Evolutionary conservation across 2,113 vertebrate genomes (phyloP).

Genomic region (Anas platyrhynchos): DNA sequence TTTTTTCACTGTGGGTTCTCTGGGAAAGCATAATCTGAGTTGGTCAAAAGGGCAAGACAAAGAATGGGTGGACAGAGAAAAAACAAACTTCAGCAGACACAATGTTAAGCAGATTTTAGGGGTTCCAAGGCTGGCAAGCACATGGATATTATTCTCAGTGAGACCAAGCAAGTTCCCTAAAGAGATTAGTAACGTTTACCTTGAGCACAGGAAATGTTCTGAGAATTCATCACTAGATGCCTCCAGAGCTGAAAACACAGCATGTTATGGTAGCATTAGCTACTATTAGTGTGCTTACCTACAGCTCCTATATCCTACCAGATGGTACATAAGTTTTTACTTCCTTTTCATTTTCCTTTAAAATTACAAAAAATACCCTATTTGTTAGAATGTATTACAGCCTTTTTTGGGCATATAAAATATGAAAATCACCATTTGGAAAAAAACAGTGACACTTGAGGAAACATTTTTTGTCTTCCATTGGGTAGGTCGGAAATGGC

Average conservation of each 20-base stretch:
- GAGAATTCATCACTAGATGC: slow-evolving; percentile 46
- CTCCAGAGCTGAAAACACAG: slow-evolving; percentile 53
- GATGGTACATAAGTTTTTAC: slow-evolving; percentile 12
- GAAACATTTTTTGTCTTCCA: background rate
- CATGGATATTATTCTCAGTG: slow-evolving; percentile 11
- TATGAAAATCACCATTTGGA: background rate
- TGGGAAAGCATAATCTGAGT: background rate
- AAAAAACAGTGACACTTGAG: background rate
- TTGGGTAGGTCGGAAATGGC: background rate
- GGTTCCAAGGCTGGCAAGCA: background rate
- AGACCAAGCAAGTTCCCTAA: slow-evolving; percentile 20
- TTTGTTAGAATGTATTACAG: background rate
- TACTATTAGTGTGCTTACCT: slow-evolving; percentile 58
- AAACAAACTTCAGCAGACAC: background rate
- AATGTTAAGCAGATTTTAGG: background rate
- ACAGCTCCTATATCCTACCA: slow-evolving; percentile 45
- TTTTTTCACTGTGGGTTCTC: background rate
- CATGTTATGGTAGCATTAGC: slow-evolving; percentile 18
- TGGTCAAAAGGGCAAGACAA: background rate
- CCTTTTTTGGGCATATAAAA: background rate
- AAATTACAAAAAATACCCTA: background rate
- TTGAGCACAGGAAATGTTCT: slow-evolving; percentile 24
- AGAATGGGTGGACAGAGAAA: background rate
- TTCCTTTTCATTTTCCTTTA: background rate
- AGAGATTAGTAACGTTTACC: slow-evolving; percentile 51